Conservation (phyloP, 1,140 invertebrate species). For the Pseudomyrmex concolor region DNA sequence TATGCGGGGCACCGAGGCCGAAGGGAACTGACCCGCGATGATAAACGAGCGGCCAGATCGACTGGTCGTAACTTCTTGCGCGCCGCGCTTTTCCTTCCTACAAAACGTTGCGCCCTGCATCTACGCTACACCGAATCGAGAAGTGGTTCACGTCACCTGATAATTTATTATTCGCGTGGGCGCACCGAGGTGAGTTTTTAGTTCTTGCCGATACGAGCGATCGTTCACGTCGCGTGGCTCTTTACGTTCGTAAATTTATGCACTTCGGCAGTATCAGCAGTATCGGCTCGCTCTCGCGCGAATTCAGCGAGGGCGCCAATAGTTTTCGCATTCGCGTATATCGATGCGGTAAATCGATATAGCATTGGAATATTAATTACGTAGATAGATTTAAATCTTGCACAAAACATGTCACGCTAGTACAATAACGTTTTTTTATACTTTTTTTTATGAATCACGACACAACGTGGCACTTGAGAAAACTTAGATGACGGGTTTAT, state of each 20-base stretch:
- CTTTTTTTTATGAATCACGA: not conserved
- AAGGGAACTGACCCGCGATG: constrained; percentile 63
- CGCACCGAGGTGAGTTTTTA: constrained; percentile 35
- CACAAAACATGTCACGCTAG: not conserved
- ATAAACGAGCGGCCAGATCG: constrained; percentile 64
- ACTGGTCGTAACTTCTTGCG: constrained; percentile 53
- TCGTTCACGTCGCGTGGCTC: constrained; percentile 24
- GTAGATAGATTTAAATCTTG: not conserved
- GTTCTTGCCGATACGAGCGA: constrained; percentile 31
- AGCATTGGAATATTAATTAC: not conserved
- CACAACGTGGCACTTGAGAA: not conserved
- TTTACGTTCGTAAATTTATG: constrained; percentile 54
- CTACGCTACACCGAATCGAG: constrained; percentile 51
- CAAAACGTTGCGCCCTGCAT: constrained; percentile 47
- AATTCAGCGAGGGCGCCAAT: constrained; percentile 6
- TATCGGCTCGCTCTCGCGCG: not conserved
- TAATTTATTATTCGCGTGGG: constrained; percentile 58
- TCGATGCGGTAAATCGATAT: too few species aligned
- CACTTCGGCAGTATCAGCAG: not conserved
- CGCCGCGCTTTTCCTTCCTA: constrained; percentile 22
- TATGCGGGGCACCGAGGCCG: constrained; percentile 16
- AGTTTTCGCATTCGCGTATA: not conserved
- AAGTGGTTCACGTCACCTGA: constrained; percentile 50
- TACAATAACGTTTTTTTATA: not conserved
- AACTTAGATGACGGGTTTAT: not conserved